Percentiles rank a stretch among this genome's conserved stretches.
phyloP scores from a whole-genome alignment of 2,888 invertebrate species.

The Cantharis rufa region DNA sequence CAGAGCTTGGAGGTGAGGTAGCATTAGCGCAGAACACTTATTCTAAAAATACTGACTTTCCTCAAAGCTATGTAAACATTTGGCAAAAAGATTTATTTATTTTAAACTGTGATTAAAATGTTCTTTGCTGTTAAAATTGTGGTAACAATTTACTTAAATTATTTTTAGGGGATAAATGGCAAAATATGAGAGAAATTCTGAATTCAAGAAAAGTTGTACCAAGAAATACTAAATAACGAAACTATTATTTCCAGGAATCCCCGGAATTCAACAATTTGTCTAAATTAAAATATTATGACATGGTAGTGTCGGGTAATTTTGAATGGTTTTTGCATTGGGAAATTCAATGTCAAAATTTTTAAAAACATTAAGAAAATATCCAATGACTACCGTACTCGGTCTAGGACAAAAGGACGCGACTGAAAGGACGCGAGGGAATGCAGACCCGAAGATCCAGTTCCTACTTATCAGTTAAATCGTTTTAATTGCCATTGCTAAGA shows the following conservation, averaged over 20 bases:
- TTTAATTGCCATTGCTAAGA: no score
- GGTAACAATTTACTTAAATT: neutral
- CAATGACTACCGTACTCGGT: constrained; percentile 36
- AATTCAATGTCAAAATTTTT: neutral
- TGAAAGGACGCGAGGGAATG: no score
- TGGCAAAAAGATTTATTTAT: neutral
- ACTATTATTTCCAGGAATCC: constrained; percentile 33
- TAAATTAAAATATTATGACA: neutral
- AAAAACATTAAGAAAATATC: constrained; percentile 45
- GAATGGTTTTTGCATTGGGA: neutral
- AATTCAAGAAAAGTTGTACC: constrained; percentile 59
- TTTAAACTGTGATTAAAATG: neutral
- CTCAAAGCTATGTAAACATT: neutral
- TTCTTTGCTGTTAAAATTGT: no score
- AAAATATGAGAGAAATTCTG: constrained; percentile 46
- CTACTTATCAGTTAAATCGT: no score
- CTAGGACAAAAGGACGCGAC: no score
- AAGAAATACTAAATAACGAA: constrained; percentile 58
- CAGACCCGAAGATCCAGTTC: no score
- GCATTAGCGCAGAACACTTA: no score
- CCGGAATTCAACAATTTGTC: neutral
- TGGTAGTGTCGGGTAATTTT: constrained; percentile 1
- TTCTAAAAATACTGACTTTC: neutral
- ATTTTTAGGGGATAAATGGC: constrained; percentile 41
- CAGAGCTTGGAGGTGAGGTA: no score